Conservation (phyloP, 2,113 vertebrate species). For the Corythoichthys haematopterus region DNA sequence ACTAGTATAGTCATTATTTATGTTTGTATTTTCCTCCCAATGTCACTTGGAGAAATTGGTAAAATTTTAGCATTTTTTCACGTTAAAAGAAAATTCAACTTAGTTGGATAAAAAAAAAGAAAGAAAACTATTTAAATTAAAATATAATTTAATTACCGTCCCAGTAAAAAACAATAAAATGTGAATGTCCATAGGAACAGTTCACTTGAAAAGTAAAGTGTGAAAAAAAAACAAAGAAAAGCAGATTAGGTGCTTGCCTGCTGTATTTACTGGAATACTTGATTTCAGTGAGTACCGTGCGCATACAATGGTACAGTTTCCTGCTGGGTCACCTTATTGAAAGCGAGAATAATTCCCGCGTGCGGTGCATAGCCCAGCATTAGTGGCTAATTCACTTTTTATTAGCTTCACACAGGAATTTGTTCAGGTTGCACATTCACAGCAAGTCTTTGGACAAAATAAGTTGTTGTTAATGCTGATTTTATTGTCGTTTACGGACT, state of each 20-base stretch:
- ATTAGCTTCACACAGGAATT: constrained; percentile 30
- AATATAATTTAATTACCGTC: neutral
- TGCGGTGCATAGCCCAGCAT: constrained; percentile 19
- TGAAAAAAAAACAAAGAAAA: neutral
- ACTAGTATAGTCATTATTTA: too few relatives aligned
- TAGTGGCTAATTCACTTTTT: constrained; percentile 43
- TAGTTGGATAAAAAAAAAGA: neutral
- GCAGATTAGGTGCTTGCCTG: constrained; percentile 35
- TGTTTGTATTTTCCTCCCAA: too few relatives aligned
- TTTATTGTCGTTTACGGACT: neutral
- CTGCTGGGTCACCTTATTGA: constrained; percentile 18
- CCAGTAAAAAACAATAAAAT: neutral
- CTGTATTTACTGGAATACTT: constrained; percentile 27
- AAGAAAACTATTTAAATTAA: neutral
- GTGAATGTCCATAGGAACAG: too few relatives aligned
- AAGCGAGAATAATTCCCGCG: constrained; percentile 22
- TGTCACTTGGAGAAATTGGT: too few relatives aligned
- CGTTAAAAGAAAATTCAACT: too few relatives aligned
- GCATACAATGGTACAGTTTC: constrained; percentile 20
- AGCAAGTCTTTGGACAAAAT: neutral
- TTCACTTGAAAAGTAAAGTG: neutral
- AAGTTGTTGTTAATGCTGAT: neutral
- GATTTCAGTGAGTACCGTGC: constrained; percentile 16
- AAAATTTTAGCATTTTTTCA: too few relatives aligned
- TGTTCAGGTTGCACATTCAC: constrained; percentile 29